Percentiles rank a stretch among this genome's conserved stretches.
phyloP scores from a whole-genome alignment of 2,888 invertebrate species.

The Dexiosoma caninum region DNA sequence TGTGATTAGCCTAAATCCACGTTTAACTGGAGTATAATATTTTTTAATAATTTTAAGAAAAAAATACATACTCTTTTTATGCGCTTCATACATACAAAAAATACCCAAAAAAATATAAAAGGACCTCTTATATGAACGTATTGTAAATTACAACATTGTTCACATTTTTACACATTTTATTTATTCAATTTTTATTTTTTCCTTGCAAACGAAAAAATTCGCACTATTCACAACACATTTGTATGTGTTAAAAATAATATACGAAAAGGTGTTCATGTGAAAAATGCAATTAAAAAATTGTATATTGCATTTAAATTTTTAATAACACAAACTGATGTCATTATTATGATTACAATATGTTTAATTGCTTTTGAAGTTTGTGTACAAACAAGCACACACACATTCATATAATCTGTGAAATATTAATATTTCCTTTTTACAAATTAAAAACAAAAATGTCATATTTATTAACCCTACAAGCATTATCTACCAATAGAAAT shows the following conservation, averaged over 20 bases:
- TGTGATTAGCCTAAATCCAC: conserved; percentile 16
- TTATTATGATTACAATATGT: conserved; percentile 26
- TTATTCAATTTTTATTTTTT: neutral
- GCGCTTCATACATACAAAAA: neutral
- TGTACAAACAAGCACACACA: neutral
- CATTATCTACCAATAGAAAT: neutral
- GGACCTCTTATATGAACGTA: neutral
- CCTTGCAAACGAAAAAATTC: neutral
- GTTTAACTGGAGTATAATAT: conserved; percentile 40
- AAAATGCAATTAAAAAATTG: conserved; percentile 75
- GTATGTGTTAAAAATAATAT: neutral
- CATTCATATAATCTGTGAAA: neutral
- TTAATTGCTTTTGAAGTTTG: conserved; percentile 35
- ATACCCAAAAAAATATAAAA: neutral
- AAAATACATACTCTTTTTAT: neutral
- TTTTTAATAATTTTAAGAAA: conserved; percentile 22
- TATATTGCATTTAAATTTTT: conserved; percentile 53
- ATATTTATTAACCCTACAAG: neutral
- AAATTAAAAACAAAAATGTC: neutral
- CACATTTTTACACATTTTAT: neutral
- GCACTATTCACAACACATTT: conserved; percentile 3
- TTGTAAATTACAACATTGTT: too few relatives aligned
- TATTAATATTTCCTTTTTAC: neutral
- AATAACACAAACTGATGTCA: conserved; percentile 41
- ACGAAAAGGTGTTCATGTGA: conserved; percentile 73